Percentiles rank a stretch among this genome's conserved stretches.
Evolutionary conservation across 2,797 vertebrate genomes (phyloP).

Genomic region (Notolepis coatsorum): DNA sequence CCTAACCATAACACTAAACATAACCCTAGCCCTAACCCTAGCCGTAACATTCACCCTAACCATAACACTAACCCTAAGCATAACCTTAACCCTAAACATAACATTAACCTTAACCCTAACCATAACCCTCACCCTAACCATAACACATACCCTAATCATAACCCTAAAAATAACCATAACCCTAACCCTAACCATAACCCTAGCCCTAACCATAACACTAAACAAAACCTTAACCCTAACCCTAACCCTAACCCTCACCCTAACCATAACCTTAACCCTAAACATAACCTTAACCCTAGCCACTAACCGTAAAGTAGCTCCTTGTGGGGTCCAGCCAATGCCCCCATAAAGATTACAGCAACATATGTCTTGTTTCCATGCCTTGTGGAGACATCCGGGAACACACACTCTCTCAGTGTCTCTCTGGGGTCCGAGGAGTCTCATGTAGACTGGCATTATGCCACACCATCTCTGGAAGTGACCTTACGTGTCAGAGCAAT

Average conservation of each 20-base stretch:
- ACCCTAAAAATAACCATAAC: constrained; percentile 15
- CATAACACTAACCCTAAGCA: constrained; percentile 14
- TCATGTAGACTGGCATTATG: constrained; percentile 70
- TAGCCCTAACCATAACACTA: constrained; percentile 31
- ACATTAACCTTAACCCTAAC: constrained; percentile 28
- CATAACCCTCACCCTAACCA: constrained; percentile 25
- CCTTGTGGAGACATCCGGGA: no score
- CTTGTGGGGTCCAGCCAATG: no score
- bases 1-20: constrained; percentile 24
- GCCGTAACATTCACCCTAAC: constrained; percentile 26
- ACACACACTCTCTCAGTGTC: no score
- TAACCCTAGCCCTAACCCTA: constrained; percentile 27
- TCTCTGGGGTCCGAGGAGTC: no score
- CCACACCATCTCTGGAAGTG: constrained; percentile 69
- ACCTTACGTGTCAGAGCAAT: constrained; percentile 77
- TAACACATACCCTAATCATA: constrained; percentile 33
- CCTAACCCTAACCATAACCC: constrained; percentile 31
- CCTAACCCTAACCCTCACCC: constrained; percentile 29
- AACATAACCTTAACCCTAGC: constrained; percentile 31
- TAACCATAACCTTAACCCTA: constrained; percentile 18
- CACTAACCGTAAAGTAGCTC: constrained; percentile 12
- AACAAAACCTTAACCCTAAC: constrained; percentile 26
- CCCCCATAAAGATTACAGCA: no score
- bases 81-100: constrained; percentile 24
- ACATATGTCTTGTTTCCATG: no score